These are phyloP conservation scores for Philaethria dido DNA, from an alignment of 2,888 invertebrate species.

Conservation along the genomic window DNA sequence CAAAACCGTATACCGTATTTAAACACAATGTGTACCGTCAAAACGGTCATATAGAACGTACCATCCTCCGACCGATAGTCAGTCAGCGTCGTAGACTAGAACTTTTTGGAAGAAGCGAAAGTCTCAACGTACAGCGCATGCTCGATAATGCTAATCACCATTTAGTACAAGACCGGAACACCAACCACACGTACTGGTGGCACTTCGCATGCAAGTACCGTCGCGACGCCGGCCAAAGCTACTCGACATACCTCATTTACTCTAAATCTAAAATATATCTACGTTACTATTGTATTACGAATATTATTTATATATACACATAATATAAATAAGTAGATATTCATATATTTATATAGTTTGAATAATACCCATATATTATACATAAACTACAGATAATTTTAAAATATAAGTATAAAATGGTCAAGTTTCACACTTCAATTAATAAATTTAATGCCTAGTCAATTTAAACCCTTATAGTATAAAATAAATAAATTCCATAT, in stretches of 20 bases:
- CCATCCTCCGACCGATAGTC: constrained; percentile 83
- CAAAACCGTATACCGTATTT: constrained; percentile 8
- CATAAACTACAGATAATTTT: background rate
- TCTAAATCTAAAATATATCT: constrained; percentile 14
- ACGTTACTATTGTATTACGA: background rate
- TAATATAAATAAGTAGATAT: background rate
- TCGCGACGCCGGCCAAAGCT: constrained; percentile 14
- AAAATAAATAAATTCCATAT: background rate
- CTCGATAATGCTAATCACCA: constrained; percentile 76
- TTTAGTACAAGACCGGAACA: constrained; percentile 59
- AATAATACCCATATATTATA: background rate
- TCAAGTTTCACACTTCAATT: background rate
- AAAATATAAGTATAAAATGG: background rate
- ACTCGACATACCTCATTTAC: constrained; percentile 5
- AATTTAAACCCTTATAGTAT: background rate
- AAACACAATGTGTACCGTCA: background rate
- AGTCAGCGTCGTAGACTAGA: constrained; percentile 55
- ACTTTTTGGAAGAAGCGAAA: constrained; percentile 75
- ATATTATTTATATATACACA: background rate
- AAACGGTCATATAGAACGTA: constrained; percentile 55
- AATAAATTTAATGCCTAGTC: background rate
- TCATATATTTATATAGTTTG: background rate
- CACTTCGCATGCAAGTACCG: too few relatives aligned
- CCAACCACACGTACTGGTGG: constrained; percentile 46
- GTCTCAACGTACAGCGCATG: constrained; percentile 82